Evolutionary conservation across 1,140 invertebrate genomes (phyloP).

Genomic region (Goniozus legneri): DNA sequence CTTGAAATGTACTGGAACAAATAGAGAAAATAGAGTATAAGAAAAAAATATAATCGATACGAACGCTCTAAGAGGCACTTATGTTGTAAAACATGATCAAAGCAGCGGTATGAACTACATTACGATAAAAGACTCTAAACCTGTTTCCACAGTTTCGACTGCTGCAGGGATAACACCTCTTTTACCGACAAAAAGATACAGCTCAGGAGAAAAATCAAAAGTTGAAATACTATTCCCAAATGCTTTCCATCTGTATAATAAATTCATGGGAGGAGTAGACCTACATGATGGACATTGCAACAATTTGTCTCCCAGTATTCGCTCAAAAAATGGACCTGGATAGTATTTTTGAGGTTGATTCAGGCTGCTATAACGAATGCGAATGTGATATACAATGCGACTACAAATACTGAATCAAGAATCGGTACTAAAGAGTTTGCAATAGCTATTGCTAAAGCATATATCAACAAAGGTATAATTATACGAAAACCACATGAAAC

Average conservation of each 20-base stretch:
- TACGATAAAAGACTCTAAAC: background rate
- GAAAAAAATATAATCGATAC: conserved; percentile 1
- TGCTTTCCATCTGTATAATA: too few species aligned
- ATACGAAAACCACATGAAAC: background rate
- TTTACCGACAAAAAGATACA: background rate
- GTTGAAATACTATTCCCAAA: background rate
- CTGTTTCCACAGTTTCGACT: background rate
- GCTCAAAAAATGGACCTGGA: background rate
- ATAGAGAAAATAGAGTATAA: conserved; percentile 4
- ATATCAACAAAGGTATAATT: too few species aligned
- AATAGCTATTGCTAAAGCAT: background rate
- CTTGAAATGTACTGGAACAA: conserved; percentile 1
- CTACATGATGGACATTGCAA: background rate
- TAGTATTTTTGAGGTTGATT: too few species aligned
- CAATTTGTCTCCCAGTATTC: background rate
- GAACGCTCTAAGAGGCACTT: background rate
- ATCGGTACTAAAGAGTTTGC: background rate
- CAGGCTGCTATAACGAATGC: background rate
- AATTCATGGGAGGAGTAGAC: too few species aligned
- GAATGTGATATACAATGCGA: background rate
- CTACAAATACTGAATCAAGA: background rate
- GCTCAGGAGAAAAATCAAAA: background rate
- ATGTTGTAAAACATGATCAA: background rate
- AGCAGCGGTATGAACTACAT: background rate
- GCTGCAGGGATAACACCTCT: background rate